Evolutionary conservation across 2,797 vertebrate species (phyloP), one percentile per base, ranked within the genome.

Genomic region (Hippopotamyrus pictus): DNA sequence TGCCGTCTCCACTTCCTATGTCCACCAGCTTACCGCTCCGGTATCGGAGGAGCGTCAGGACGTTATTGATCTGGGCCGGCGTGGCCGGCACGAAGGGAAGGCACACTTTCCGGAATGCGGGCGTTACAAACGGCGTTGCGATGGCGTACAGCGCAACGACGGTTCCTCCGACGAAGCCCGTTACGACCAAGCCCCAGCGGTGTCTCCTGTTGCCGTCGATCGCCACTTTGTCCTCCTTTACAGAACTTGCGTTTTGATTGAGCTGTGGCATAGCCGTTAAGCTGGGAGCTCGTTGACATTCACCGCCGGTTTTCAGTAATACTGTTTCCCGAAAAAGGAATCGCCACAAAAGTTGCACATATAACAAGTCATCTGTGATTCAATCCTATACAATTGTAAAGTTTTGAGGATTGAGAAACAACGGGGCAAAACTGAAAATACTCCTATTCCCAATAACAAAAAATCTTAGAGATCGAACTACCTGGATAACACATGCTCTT

Each of bases 1-100:
- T 96, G 7, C 99, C 99, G 85, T 99, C 99, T 0, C 99, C 98
- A 0, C 98, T 99, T 1, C 99, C 99, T 0, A 99, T 95, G 92
- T 99, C 99, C 89, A 97, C 98, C 17, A 99, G 91, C 0, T 93
- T 92, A 37, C 98, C 98, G 0, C 93, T 94, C 84, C 98, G 94
- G 62, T 88, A 37, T 3, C 89, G 93, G 50, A 99, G 50, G 92
- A 95, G 95, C 44, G 59, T 93, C 87, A 99, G 90, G 8, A 99
- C 97, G 0, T 98, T 98, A 51, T 95, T 93, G 9, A 99, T 93
- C 94, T 99, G 98, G 5, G 93, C 90, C 0, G 95, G 88, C 12
- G 98, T 99, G 0, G 98, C 99, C 3, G 99, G 99, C 6, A 99
- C 98, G 0, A 98, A 99, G 0, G 99, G 99, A 59, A 99, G 94